Conservation (phyloP, 2,797 vertebrate species). For the Bucorvus abyssinicus region DNA sequence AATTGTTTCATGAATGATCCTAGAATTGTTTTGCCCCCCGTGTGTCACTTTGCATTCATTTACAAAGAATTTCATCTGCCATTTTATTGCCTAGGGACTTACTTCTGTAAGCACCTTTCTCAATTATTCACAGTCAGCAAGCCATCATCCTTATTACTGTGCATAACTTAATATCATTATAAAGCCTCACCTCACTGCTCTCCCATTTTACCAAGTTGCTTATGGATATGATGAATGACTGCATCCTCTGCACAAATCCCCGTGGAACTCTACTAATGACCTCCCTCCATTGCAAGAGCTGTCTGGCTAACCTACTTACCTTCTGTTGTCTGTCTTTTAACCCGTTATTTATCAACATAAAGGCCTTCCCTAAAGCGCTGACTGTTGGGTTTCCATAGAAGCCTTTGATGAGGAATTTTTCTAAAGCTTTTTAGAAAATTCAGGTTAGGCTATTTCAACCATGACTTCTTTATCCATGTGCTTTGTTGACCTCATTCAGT, state of each 20-base stretch:
- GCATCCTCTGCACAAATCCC: conserved; percentile 17
- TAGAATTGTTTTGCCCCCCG: not conserved
- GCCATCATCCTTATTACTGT: conserved; percentile 14
- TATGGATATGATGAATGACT: conserved; percentile 20
- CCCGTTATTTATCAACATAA: conserved; percentile 57
- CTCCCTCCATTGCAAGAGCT: conserved; percentile 2
- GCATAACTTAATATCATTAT: conserved; percentile 39
- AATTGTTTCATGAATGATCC: not conserved
- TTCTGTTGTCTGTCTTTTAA: conserved; percentile 44
- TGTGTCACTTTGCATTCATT: not conserved
- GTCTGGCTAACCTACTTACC: conserved; percentile 45
- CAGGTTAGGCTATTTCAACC: conserved; percentile 15
- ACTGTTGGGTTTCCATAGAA: conserved; percentile 33
- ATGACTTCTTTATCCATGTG: not conserved
- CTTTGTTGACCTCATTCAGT: conserved; percentile 8
- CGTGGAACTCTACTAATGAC: conserved; percentile 26
- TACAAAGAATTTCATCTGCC: not conserved
- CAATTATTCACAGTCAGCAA: conserved; percentile 26
- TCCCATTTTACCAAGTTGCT: conserved; percentile 12
- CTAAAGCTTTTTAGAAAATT: conserved; percentile 30
- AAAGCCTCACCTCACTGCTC: conserved; percentile 20
- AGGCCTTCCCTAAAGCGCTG: conserved; percentile 31
- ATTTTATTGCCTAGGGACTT: conserved; percentile 11
- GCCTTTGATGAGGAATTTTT: conserved; percentile 36
- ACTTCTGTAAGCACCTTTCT: not conserved